Evolutionary conservation across 2,113 vertebrate genomes (phyloP), one percentile per base, ranked within the genome.

Genomic region (Eolophus roseicapilla): DNA sequence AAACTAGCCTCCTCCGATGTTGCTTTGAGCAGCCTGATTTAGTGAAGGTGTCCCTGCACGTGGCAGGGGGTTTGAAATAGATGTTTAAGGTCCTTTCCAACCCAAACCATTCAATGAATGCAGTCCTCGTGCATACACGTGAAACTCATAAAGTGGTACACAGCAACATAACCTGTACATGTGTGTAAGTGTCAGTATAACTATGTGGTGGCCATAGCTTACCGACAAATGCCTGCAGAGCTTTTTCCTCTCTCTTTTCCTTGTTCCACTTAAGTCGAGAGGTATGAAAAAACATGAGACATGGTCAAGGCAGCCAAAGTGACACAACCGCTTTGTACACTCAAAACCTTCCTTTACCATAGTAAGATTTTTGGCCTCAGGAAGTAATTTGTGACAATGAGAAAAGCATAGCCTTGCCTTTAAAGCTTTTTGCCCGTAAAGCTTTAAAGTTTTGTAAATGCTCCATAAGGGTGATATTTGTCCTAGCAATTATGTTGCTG

Each of bases 111-210:
- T 53, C 13, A 53, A 13, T 55, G 62, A 23, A 3, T 13, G 3
- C 23, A 19, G 19, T 44, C 59, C 14, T 16, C 7, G 7, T 18
- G 47, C 9, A 0, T 10, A n/a, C 1, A 0, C 37, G 0, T 62
- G 33, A 33, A 44, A 23, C 50, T 17, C 65, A 3, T 29, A 0
- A 49, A 64, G 65, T 24, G 31, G 15, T 23, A 5, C 24, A 2
- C 27, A 13, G 62, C 69, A 27, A 5, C 17, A 3, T 16, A 13
- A 29, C n/a, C 19, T 21, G 1, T 31, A 11, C 17, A 1, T 2
- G 3, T 44, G 18, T 46, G 13, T 29, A 52, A 52, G 50, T 23
- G 35, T 35, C 53, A 3, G 13, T 23, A 5, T 67, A 41, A 33
- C 25, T 47, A 0, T 31, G 18, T 9, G n/a, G 20, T 68, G 25